Base-by-base conservation (phyloP, 2,113 vertebrate genomes). In the Bagarius yarrelli region DNA sequence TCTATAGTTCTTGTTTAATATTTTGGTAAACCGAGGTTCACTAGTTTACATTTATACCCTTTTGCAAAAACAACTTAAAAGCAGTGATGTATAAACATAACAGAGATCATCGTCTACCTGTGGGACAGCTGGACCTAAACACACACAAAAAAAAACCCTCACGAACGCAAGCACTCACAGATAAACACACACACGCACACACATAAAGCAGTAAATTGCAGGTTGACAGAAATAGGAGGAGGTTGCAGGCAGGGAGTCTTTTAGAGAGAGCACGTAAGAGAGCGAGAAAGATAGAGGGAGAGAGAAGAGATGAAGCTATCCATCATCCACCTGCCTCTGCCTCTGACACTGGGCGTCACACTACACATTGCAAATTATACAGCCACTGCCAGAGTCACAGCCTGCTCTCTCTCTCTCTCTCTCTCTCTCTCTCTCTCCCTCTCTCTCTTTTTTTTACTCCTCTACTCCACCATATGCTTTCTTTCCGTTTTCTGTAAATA, bases 351-450 rank as follows among this genome's bases (percentile, higher is more conserved):
- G 82, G 85, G 83, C 84, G 21, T 60, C 77, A 86, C 79, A 67
- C 75, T 81, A 85, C 79, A 87, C 60, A 73, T 76, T 81, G 88
- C 86, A 88, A 87, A 90, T 88, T 86, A 87, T 77, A 70, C 79
- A 85, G 85, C 69, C 57, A 83, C 80, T 81, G 85, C 83, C 80
- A 30, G 36, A 78, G 79, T 76, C 78, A 81, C 70, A 74, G 61
- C 56, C 83, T 75, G 79, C 60, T 78, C 78, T 78, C 76, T 70
- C 83, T 44, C 40, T 64, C 79, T 57, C 77, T 83, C 27, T 86
- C 75, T 70, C 71, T 76, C 75, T 82, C 84, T 76, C 59, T 80
- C 76, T 52, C 25, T 14, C 50, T 82, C 81, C 78, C 75, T 71
- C 83, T 73, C 83, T 84, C 79, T 87, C 82, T 88, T 87, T 84